A percentile compares a stretch with the other conserved stretches of the same genome.
Evolutionary conservation across 2,797 vertebrate species (phyloP).

Genomic region (Eulemur albifrons): DNA sequence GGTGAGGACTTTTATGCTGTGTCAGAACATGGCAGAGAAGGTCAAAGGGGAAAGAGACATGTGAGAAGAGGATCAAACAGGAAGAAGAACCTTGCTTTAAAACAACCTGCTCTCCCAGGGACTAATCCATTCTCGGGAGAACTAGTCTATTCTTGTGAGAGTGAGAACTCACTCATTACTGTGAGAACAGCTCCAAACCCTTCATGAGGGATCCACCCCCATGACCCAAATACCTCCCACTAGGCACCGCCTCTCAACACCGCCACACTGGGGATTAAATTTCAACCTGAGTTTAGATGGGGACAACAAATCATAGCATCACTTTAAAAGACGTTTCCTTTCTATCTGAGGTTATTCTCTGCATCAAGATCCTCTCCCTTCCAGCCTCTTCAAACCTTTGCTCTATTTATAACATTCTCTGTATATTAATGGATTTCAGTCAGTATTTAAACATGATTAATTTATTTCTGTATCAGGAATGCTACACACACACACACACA

Average conservation of each 20-base stretch:
- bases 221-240: not conserved
- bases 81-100: not conserved
- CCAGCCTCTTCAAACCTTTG: not conserved
- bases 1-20: not conserved
- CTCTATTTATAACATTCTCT: not conserved
- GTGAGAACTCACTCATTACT: not conserved
- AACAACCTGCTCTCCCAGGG: not conserved
- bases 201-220: not conserved
- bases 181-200: not conserved
- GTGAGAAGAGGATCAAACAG: not conserved
- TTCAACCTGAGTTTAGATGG: not conserved
- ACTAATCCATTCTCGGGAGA: not conserved
- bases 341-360: not conserved
- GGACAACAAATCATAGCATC: not conserved
- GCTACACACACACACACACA: not conserved
- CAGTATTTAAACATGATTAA: slow-evolving; percentile 31
- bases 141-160: not conserved
- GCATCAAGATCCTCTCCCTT: not conserved
- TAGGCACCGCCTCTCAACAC: not conserved
- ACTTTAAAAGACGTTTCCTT: not conserved
- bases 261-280: not conserved
- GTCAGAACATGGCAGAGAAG: not conserved
- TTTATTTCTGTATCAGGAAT: slow-evolving; percentile 41
- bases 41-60: not conserved
- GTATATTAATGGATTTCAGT: not conserved